phyloP scores from a whole-genome alignment of 2,888 invertebrate genomes.

The Archips crataeganus region DNA sequence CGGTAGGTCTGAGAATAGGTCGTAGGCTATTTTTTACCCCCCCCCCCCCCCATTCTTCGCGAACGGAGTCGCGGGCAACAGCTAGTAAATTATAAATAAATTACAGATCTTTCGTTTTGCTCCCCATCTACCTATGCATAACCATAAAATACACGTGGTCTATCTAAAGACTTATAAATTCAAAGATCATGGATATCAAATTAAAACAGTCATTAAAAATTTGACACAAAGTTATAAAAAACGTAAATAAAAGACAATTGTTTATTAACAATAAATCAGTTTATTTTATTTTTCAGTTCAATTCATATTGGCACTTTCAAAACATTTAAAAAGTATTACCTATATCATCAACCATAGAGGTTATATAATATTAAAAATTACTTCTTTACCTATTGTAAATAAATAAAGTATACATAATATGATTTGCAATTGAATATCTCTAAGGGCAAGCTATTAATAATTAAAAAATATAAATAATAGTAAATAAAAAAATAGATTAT shows the following conservation, averaged over 20 bases:
- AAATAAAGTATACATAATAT: neutral
- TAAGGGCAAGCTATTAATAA: neutral
- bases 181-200: too few relatives aligned
- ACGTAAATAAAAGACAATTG: neutral
- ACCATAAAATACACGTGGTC: too few relatives aligned
- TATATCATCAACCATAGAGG: neutral
- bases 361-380: neutral
- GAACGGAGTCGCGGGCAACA: too few relatives aligned
- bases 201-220: too few relatives aligned
- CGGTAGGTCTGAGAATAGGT: too few relatives aligned
- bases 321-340: neutral
- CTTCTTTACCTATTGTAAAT: neutral
- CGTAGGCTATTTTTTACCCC: too few relatives aligned
- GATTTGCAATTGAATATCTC: neutral
- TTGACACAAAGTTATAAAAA: too few relatives aligned
- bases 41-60: too few relatives aligned
- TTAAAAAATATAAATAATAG: neutral
- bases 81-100: too few relatives aligned
- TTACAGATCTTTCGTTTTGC: too few relatives aligned
- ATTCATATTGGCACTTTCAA: slow-evolving; percentile 20
- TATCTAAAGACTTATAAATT: too few relatives aligned
- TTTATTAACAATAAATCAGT: neutral
- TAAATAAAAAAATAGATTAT: neutral
- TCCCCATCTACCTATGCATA: too few relatives aligned
- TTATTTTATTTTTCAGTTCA: neutral